Conservation (phyloP, 2,888 invertebrate genomes). For the Patella pellucida region DNA sequence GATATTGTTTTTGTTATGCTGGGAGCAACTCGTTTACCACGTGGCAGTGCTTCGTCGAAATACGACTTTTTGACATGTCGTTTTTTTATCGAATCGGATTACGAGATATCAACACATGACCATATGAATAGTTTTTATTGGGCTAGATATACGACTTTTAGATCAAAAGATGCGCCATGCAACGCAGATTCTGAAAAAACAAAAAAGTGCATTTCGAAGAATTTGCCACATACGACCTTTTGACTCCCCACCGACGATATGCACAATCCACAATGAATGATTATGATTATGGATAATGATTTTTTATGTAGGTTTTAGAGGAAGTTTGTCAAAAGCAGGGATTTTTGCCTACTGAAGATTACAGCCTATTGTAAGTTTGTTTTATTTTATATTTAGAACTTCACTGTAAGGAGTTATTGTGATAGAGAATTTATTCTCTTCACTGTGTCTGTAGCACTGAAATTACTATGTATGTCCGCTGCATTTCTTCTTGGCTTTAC, state of each 20-base stretch:
- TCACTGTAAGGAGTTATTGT: not conserved
- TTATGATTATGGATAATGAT: too few relatives aligned
- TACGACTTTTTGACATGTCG: too few relatives aligned
- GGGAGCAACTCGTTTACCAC: too few relatives aligned
- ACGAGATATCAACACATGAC: not conserved
- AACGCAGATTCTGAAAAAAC: not conserved
- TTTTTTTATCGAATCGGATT: not conserved
- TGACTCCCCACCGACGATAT: not conserved
- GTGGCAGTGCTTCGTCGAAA: too few relatives aligned
- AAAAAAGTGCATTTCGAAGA: not conserved
- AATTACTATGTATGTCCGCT: not conserved
- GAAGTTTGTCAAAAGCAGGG: conserved; percentile 86
- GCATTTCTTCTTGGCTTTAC: not conserved
- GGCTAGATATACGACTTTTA: not conserved
- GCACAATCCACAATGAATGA: too few relatives aligned
- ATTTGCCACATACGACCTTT: not conserved
- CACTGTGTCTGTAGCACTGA: not conserved
- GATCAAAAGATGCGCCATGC: not conserved
- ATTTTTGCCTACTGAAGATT: conserved; percentile 79
- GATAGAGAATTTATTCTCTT: not conserved
- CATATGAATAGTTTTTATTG: not conserved
- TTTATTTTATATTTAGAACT: not conserved
- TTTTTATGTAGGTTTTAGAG: conserved; percentile 85
- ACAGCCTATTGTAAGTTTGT: conserved; percentile 79
- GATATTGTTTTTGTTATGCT: too few relatives aligned